phyloP scores from a whole-genome alignment of 2,113 vertebrate species.

The Charadrius vociferus region DNA sequence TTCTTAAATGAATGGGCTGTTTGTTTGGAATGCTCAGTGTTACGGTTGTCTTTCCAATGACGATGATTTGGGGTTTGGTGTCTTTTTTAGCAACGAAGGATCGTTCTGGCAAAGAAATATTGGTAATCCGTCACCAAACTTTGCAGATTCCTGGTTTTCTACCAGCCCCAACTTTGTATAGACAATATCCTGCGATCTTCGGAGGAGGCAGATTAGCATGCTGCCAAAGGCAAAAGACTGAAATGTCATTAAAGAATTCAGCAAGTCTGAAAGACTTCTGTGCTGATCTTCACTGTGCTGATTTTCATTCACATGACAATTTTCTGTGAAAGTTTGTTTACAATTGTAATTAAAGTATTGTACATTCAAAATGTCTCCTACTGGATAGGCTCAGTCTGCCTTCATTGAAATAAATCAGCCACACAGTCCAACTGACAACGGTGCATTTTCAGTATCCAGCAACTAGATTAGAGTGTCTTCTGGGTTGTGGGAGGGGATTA shows the following conservation, averaged over 20 bases:
- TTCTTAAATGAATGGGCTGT: slow-evolving; percentile 2
- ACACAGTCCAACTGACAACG: background rate
- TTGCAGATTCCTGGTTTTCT: background rate
- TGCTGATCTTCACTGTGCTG: background rate
- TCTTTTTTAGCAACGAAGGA: background rate
- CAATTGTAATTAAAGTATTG: background rate
- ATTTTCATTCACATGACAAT: background rate
- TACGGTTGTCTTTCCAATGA: background rate
- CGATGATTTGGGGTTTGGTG: background rate
- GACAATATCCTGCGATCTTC: background rate
- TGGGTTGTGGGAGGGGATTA: background rate
- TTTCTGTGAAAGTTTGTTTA: background rate
- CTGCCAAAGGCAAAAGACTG: background rate
- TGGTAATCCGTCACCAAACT: background rate
- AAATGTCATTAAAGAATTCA: background rate
- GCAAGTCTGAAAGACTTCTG: background rate
- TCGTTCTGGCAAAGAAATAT: background rate
- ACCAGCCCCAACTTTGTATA: background rate
- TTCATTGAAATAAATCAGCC: background rate
- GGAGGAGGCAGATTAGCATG: background rate
- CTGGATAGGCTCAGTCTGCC: background rate
- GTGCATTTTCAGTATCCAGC: background rate
- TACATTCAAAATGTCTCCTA: background rate
- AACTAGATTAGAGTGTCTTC: background rate
- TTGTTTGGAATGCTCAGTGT: background rate